These are phyloP conservation scores for Calephelis perditalis DNA, from an alignment of 2,888 invertebrate species.

Conservation along the genomic window DNA sequence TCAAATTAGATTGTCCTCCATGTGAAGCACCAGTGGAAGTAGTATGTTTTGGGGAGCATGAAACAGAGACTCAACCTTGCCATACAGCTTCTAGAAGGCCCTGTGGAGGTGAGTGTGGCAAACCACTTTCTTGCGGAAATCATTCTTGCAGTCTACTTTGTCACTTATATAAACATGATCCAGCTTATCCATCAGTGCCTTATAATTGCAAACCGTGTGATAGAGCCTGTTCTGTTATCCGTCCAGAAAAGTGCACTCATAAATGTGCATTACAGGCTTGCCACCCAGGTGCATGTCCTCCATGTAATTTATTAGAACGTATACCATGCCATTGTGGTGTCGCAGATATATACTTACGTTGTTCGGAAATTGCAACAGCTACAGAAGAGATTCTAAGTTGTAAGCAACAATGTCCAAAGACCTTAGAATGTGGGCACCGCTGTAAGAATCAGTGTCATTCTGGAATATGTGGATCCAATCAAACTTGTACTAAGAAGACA, in stretches of 20 bases:
- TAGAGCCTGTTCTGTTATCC: conserved; percentile 77
- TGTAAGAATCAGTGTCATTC: conserved; percentile 86
- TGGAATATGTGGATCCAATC: conserved; percentile 81
- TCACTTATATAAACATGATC: conserved; percentile 71
- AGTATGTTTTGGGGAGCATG: conserved; percentile 85
- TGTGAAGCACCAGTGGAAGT: conserved; percentile 84
- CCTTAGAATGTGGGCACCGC: conserved; percentile 92
- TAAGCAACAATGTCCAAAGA: conserved; percentile 91
- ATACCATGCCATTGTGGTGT: conserved; percentile 90
- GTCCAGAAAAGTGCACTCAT: conserved; percentile 87
- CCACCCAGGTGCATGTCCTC: conserved; percentile 85
- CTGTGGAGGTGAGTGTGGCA: conserved; percentile 89
- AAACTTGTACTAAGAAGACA: conserved; percentile 87
- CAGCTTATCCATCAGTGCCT: conserved; percentile 66
- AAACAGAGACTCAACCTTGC: conserved; percentile 82
- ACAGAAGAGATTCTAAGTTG: conserved; percentile 79
- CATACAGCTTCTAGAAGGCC: conserved; percentile 83
- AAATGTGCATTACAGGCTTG: conserved; percentile 82
- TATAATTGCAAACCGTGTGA: conserved; percentile 60
- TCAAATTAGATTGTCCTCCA: conserved; percentile 82
- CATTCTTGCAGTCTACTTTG: conserved; percentile 87
- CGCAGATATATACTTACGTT: conserved; percentile 85
- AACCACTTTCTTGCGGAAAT: conserved; percentile 84
- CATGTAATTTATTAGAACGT: conserved; percentile 84
- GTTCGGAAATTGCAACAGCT: conserved; percentile 81